Evolutionary conservation across 2,888 invertebrate species (phyloP).

Genomic region (Hydrotaea cyrtoneurina): DNA sequence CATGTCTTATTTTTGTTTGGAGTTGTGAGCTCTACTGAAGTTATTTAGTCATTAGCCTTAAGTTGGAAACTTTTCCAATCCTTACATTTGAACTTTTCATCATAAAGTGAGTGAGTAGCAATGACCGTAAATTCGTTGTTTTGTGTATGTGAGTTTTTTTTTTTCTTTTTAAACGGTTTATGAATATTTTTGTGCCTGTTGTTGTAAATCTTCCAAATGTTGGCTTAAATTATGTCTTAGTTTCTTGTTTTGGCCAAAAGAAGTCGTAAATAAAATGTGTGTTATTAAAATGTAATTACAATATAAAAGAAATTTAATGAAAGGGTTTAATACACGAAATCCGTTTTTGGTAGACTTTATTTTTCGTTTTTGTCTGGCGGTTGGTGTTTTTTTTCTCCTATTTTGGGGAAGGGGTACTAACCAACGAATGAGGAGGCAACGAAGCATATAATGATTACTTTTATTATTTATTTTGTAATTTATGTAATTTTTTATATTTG

Average conservation of each 20-base stretch:
- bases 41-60: too few relatives aligned
- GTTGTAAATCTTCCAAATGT: background rate
- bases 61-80: too few relatives aligned
- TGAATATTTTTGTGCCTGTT: background rate
- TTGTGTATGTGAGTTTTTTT: background rate
- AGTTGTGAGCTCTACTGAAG: too few relatives aligned
- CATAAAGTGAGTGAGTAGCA: background rate
- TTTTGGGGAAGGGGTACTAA: background rate
- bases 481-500: constrained; percentile 11
- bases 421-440: constrained; percentile 17
- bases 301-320: constrained; percentile 37
- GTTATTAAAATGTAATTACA: constrained; percentile 43
- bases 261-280: constrained; percentile 20
- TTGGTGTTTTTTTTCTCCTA: background rate
- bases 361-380: background rate
- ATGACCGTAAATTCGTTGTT: background rate
- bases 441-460: constrained; percentile 49
- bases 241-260: background rate
- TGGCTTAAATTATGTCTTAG: background rate
- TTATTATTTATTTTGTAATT: constrained; percentile 37
- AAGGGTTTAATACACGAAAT: constrained; percentile 33
- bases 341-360: constrained; percentile 11
- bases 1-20: too few relatives aligned
- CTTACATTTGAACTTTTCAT: background rate
- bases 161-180: background rate